These are phyloP conservation scores for Drosophila neoperkinsi DNA, from an alignment of 2,888 invertebrate species.

Conservation along the genomic window DNA sequence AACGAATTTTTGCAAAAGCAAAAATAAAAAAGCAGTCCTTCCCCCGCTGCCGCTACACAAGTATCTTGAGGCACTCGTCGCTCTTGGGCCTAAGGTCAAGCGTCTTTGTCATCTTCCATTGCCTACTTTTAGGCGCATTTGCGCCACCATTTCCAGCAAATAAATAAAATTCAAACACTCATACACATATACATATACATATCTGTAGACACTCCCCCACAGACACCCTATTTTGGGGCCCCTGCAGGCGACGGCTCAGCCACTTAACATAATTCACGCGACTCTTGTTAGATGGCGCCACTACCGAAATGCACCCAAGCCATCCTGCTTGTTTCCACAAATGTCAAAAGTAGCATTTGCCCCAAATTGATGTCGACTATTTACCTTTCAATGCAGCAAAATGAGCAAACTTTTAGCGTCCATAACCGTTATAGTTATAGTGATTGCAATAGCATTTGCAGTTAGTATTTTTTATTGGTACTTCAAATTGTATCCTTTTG, in stretches of 20 bases:
- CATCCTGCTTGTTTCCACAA: constrained; percentile 16
- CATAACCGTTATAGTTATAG: constrained; percentile 31
- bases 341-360: constrained; percentile 31
- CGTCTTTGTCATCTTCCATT: constrained; percentile 69
- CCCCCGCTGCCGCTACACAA: constrained; percentile 29
- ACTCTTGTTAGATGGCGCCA: constrained; percentile 57
- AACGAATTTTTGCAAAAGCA: constrained; percentile 43
- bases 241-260: constrained; percentile 55
- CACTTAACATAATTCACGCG: constrained; percentile 74
- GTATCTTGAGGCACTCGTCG: constrained; percentile 58
- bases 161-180: constrained; percentile 57
- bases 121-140: constrained; percentile 59
- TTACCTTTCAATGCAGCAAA: constrained; percentile 25
- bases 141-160: constrained; percentile 51
- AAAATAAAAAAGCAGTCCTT: background rate
- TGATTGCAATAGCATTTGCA: constrained; percentile 28
- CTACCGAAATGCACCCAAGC: constrained; percentile 30
- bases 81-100: constrained; percentile 69
- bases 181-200: background rate
- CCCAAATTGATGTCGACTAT: constrained; percentile 5
- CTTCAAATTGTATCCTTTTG: constrained; percentile 14
- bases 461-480: constrained; percentile 11
- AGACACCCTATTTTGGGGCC: constrained; percentile 27
- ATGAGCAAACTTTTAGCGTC: constrained; percentile 23
- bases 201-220: background rate